A percentile compares a stretch with the other conserved stretches of the same genome.
phyloP scores from a whole-genome alignment of 2,797 vertebrate species.

The Mormyrops attenuatus region DNA sequence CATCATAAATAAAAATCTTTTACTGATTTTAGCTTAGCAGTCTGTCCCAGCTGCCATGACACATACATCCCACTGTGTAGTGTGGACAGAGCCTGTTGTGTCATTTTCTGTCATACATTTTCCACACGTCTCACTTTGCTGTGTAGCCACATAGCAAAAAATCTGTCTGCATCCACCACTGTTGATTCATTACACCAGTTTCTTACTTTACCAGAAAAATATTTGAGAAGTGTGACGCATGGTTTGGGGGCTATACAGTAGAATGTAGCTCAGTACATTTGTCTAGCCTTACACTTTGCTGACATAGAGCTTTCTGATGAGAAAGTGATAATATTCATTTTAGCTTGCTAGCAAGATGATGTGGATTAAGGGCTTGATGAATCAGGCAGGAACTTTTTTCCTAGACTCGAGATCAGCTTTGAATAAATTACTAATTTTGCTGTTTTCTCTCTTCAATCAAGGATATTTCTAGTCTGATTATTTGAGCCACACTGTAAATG shows the following conservation, averaged over 20 bases:
- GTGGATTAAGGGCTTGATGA: neutral
- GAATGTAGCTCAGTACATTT: neutral
- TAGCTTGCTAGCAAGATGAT: neutral
- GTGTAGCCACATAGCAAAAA: neutral
- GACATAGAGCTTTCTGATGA: neutral
- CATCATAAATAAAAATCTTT: neutral
- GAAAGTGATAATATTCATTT: neutral
- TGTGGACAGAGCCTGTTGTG: neutral
- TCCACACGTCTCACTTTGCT: neutral
- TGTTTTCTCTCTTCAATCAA: neutral
- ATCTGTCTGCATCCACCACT: neutral
- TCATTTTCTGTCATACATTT: slow-evolving; percentile 6
- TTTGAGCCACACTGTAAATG: neutral
- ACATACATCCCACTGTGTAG: neutral
- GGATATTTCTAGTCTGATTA: neutral
- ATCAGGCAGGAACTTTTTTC: neutral
- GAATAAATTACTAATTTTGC: neutral
- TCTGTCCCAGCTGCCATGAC: neutral
- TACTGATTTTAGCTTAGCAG: neutral
- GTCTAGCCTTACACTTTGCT: neutral
- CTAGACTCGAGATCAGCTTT: neutral
- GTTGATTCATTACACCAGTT: neutral
- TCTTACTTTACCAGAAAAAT: neutral
- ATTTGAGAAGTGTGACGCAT: neutral
- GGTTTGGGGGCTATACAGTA: neutral